Evolutionary conservation across 2,113 vertebrate genomes (phyloP).

Genomic region (Pontoporia blainvillei): DNA sequence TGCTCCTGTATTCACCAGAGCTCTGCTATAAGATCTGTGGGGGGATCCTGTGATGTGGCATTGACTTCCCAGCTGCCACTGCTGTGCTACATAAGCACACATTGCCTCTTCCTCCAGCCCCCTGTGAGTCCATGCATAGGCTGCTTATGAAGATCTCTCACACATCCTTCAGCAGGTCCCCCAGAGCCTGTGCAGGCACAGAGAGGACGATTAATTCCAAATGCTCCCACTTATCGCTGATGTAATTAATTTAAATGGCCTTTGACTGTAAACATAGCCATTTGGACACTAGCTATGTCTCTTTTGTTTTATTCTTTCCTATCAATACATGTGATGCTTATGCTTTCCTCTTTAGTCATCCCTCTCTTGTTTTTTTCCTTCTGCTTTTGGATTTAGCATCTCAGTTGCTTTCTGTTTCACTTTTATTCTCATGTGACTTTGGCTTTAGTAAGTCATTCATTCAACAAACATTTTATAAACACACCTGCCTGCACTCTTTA

Average conservation of each 20-base stretch:
- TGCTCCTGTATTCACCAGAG: neutral
- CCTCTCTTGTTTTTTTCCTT: neutral
- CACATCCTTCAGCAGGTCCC: neutral
- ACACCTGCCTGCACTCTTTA: neutral
- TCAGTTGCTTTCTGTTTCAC: neutral
- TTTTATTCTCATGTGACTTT: neutral
- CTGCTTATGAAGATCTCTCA: neutral
- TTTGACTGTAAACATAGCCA: neutral
- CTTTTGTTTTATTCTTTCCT: neutral
- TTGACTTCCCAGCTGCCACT: neutral
- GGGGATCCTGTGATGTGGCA: fast-evolving
- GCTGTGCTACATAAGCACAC: fast-evolving
- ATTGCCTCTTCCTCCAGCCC: neutral
- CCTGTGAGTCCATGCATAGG: fast-evolving
- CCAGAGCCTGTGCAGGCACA: neutral
- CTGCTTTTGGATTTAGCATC: neutral
- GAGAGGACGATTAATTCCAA: neutral
- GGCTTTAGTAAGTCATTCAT: neutral
- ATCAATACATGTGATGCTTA: neutral
- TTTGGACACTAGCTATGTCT: neutral
- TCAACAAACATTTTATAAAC: neutral
- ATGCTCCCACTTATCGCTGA: neutral
- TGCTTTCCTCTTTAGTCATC: neutral
- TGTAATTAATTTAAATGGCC: neutral
- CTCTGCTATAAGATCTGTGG: neutral